phyloP scores from a whole-genome alignment of 2,113 vertebrate species.

The Camelus dromedarius region DNA sequence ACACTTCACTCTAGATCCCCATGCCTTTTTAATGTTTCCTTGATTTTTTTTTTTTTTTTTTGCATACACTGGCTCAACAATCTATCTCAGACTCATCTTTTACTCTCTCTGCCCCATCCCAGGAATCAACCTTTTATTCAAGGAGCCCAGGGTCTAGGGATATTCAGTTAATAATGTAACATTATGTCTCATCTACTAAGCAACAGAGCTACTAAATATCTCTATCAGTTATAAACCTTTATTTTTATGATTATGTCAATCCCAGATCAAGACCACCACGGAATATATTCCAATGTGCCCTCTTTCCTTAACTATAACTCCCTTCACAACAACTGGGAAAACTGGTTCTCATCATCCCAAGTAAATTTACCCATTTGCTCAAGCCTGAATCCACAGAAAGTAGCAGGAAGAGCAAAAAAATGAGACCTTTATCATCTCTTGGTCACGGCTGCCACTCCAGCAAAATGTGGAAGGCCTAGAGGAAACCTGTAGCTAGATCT shows the following conservation, averaged over 20 bases:
- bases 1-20: background rate
- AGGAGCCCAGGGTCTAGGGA: background rate
- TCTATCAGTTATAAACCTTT: background rate
- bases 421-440: background rate
- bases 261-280: rapidly evolving
- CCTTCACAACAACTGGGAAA: background rate
- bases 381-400: background rate
- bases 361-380: background rate
- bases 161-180: background rate
- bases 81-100: background rate
- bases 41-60: background rate
- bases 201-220: background rate
- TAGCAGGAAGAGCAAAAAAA: background rate
- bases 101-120: background rate
- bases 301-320: background rate
- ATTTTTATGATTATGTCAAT: background rate
- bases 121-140: background rate
- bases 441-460: background rate
- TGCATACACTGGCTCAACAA: background rate
- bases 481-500: background rate
- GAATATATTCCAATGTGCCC: background rate
- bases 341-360: background rate
- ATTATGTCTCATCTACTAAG: background rate
- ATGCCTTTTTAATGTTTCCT: background rate
- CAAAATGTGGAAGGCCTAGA: background rate